Base-by-base conservation (phyloP, 2,113 vertebrate species). In the Psephotus haematonotus region DNA sequence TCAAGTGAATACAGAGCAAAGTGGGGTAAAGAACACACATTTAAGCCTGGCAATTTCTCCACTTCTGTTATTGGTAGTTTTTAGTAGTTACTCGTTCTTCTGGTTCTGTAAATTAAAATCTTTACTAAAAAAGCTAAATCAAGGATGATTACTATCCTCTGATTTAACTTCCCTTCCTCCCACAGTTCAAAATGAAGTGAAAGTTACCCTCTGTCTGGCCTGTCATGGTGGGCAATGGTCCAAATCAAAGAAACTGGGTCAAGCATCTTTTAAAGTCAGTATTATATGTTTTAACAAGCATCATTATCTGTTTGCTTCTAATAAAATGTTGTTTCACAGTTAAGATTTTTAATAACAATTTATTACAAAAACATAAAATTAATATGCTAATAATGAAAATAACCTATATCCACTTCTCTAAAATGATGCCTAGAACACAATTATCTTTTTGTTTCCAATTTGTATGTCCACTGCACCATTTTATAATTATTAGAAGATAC, bases 401-500 rank as follows among this genome's bases (percentile, higher is more conserved):
- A 89, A 82, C 63, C 65, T 27, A 47, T 23, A 71, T 49, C 47
- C 11, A 1, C 44, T 69, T 80, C 90, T 93, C 47, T 94, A 88
- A 90, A 93, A 85, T n/a, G 18, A 86, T 33, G 88, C 81, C 55
- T 72, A 17, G 69, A 88, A 90, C 14, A 90, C 2, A 3, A 86
- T 49, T 90, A 88, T 92, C 17, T 93, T 93, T 71, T 78, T 78
- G 59, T 68, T 69, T 75, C 23, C 83, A 87, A 65, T 79, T 88
- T 92, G 4, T 92, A 82, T 80, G 79, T 88, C 90, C 71, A 85
- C 79, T 76, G 78, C 83, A 97, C 53, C 67, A 64, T 94, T 96
- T 96, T 96, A 95, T 96, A 97, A 97, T 96, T 97, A 97, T 90
- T 95, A 86, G 31, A 94, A 92, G 69, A 76, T 37, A 95, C 96